Evolutionary conservation across 2,113 vertebrate genomes (phyloP).

Genomic region (Psilopsiagon aymara): DNA sequence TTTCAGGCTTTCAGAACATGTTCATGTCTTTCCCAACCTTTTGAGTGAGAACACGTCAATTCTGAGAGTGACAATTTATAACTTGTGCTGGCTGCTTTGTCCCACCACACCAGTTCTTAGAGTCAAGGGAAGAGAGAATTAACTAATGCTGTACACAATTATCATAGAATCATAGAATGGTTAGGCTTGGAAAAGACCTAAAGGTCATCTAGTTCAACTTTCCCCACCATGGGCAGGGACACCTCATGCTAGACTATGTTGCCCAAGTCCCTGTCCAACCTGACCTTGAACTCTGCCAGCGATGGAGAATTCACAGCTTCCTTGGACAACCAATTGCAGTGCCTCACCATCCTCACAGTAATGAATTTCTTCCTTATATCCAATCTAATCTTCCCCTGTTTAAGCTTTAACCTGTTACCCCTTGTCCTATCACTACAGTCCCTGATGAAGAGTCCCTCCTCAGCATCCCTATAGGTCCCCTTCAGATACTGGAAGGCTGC

Average conservation of each 20-base stretch:
- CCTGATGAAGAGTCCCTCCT: not conserved
- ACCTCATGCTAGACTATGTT: not conserved
- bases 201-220: not conserved
- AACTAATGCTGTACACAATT: not conserved
- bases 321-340: not conserved
- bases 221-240: not conserved
- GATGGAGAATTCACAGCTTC: not conserved
- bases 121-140: not conserved
- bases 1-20: not conserved
- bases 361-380: not conserved
- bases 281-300: not conserved
- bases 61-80: not conserved
- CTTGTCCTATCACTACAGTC: not conserved
- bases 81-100: not conserved
- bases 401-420: not conserved
- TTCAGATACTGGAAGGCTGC: not conserved
- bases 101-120: not conserved
- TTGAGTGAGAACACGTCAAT: not conserved
- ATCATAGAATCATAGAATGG: not conserved
- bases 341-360: not conserved
- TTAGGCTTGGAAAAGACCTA: not conserved
- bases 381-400: not conserved
- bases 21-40: not conserved
- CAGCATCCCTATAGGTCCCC: not conserved
- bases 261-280: not conserved